Base-by-base conservation (phyloP, 2,797 vertebrate genomes). In the Oreochromis grahami region DNA sequence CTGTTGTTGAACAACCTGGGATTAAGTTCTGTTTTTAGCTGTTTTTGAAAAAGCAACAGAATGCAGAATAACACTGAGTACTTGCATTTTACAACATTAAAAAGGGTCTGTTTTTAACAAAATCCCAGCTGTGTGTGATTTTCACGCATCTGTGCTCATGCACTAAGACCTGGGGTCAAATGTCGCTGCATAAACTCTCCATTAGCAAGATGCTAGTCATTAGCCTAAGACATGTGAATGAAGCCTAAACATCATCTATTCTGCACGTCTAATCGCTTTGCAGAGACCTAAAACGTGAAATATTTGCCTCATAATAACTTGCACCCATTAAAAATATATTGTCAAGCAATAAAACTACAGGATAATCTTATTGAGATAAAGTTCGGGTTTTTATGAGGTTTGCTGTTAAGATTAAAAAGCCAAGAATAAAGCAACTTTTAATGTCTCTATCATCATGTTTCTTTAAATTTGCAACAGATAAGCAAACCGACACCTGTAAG, bases 161-260 rank as follows among this genome's bases (percentile, higher is more conserved):
- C 15, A 24, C 38, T 58, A 15, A 78, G 14, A 12, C 4, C 29
- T 21, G 4, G 51, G 84, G 87, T 89, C 86, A 94, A 84, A 94
- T 87, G 91, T 89, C 86, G 63, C 79, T 65, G 93, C 80, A 93
- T 95, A 92, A 95, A 93, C 81, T 60, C 52, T 65, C 90, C 93
- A 94, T 94, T 93, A 87, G 85, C 91, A 88, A 85, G 17, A 81
- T 87, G 34, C 60, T 88, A 87, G 78, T 88, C 84, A 53, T 87
- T 65, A 82, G 87, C 60, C 38, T 29, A 1, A 8, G 90, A 91
- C 91, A 90, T 89, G 63, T 93, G 89, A 94, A 95, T 89, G 79
- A 70, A 80, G 45, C 38, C 52, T 21, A 76, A 77, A 52, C 77
- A 36, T 85, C 87, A 80, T 91, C 86, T 81, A 88, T 93, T 92